Evolutionary conservation across 2,888 invertebrate species (phyloP).

Genomic region (Acronicta psi): DNA sequence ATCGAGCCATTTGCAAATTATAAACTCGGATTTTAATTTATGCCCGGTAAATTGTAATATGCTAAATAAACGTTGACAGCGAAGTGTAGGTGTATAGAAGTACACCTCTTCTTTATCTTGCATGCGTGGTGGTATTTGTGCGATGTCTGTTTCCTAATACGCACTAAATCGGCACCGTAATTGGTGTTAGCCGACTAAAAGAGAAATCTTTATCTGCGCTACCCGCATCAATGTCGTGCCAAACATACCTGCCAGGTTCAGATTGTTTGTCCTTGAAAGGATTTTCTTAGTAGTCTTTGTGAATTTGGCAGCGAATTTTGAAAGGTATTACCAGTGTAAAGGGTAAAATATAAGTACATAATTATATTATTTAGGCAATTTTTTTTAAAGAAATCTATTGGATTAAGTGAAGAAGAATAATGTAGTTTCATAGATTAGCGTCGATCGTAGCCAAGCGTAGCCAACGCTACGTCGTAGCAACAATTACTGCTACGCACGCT

Average conservation of each 20-base stretch:
- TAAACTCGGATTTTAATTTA: no score
- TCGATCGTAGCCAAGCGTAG: no score
- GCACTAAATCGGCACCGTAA: conserved; percentile 26
- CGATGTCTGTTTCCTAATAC: conserved; percentile 3
- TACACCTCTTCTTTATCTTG: no score
- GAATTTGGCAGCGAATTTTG: conserved; percentile 37
- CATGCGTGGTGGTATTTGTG: no score
- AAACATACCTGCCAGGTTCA: conserved; percentile 51
- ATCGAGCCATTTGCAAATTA: no score
- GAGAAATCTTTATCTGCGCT: conserved; percentile 50
- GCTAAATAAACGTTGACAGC: no score
- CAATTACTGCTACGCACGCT: conserved; percentile 12
- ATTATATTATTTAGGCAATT: background rate
- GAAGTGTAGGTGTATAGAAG: no score
- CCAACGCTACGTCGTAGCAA: conserved; percentile 29
- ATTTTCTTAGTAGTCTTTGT: conserved; percentile 47
- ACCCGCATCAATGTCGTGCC: conserved; percentile 62
- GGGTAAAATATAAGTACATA: conserved; percentile 6
- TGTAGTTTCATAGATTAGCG: no score
- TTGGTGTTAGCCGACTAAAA: conserved; percentile 46
- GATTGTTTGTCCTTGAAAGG: conserved; percentile 47
- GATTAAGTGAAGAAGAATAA: no score
- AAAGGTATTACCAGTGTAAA: conserved; percentile 20
- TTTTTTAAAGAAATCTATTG: background rate
- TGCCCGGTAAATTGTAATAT: no score